phyloP scores from a whole-genome alignment of 1,140 invertebrate species.

The Zaprionus taronus region DNA sequence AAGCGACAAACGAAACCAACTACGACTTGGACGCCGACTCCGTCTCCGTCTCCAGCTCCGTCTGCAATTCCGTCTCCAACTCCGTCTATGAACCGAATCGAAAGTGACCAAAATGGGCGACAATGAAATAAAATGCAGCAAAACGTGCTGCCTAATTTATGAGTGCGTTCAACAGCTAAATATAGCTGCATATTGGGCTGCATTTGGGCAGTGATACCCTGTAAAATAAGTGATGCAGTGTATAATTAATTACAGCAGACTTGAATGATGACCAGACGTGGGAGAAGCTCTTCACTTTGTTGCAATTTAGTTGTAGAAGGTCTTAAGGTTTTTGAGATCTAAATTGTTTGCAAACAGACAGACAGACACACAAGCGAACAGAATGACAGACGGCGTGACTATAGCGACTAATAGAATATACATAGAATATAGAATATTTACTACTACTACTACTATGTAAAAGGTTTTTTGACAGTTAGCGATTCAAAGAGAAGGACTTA shows the following conservation, averaged over 20 bases:
- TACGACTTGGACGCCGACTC: background rate
- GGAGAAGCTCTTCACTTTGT: too few relatives aligned
- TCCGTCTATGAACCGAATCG: constrained; percentile 45
- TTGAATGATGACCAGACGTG: too few relatives aligned
- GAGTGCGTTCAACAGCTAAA: constrained; percentile 15
- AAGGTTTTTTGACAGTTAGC: too few relatives aligned
- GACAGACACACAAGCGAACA: too few relatives aligned
- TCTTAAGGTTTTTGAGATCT: too few relatives aligned
- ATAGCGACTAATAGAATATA: too few relatives aligned
- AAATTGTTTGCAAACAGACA: too few relatives aligned
- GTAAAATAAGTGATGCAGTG: background rate
- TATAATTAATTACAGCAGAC: background rate
- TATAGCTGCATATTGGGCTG: background rate
- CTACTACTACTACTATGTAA: too few relatives aligned
- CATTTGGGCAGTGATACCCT: background rate
- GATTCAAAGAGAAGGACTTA: too few relatives aligned
- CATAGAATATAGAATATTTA: too few relatives aligned
- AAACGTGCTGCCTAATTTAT: constrained; percentile 42
- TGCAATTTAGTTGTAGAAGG: too few relatives aligned
- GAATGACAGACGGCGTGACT: too few relatives aligned
- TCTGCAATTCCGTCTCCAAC: constrained; percentile 21
- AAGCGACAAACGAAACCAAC: background rate
- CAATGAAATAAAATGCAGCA: constrained; percentile 60
- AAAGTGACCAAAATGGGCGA: constrained; percentile 71
- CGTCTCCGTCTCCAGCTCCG: constrained; percentile 8